Evolutionary conservation across 2,888 invertebrate genomes (phyloP), one percentile per base, ranked within the genome.

Genomic region (Cataglyphis cursor): DNA sequence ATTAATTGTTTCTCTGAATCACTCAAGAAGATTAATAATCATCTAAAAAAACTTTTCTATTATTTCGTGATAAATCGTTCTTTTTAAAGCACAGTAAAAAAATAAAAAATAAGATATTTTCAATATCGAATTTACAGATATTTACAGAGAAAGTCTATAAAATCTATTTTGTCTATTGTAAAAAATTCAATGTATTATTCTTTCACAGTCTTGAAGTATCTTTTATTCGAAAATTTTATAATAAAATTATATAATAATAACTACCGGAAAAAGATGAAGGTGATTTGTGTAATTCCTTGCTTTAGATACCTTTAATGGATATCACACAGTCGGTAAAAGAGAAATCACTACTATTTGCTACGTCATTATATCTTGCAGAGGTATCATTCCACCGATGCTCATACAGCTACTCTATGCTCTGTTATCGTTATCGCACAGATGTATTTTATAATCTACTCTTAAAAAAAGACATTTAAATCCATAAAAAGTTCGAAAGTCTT

Each of bases 251-350:
- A 35, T 35, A 35, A 35, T 35, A 35, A 35, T 35, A 48, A 31
- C 3, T 35, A n/a, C 1, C 21, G 5, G 1, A 62, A 59, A 35
- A 59, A 24, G 4, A 41, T 3, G 18, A 28, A 21, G n/a, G 28
- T 5, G 5, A 61, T 44, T 61, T 35, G 10, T 10, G 24, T 9
- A 41, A n/a, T n/a, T 73, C 4, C 9, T 28, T 44, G 9, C 15
- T 31, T 28, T 12, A 31, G 24, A 75, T 54, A 54, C 18, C 64
- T 65, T 38, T 51, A 24, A 64, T 68, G 64, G 68, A 83, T 85
- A 84, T 78, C 59, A 9, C 81, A 18, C 84, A 61, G 89, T 89
- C 89, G 89, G 85, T 89, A 89, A 89, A 41, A 85, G 70, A 35
- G 87, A 81, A 68, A n/a, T 31, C 81, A 61, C 35, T 81, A 59